phyloP scores from a whole-genome alignment of 2,888 invertebrate species.

The Ceratothoa steindachneri region DNA sequence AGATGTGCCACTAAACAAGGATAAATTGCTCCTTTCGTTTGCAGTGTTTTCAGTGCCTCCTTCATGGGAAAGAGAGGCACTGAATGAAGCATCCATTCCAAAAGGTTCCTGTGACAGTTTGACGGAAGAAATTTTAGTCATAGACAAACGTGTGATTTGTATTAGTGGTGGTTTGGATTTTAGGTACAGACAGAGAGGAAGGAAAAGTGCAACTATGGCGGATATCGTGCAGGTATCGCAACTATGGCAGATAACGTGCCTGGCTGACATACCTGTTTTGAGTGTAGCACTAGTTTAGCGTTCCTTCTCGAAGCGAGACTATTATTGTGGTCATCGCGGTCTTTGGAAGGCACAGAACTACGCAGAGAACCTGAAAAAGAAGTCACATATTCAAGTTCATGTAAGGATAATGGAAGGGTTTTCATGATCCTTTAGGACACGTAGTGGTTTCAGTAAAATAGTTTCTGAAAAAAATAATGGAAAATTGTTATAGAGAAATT shows the following conservation, averaged over 20 bases:
- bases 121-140: not conserved
- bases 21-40: not conserved
- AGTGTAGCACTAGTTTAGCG: not conserved
- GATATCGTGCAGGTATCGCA: not conserved
- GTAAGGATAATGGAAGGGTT: no score
- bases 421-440: no score
- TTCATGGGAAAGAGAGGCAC: not conserved
- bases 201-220: not conserved
- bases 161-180: not conserved
- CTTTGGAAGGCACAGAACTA: not conserved
- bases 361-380: not conserved
- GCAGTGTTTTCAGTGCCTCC: not conserved
- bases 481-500: no score
- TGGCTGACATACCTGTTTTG: slow-evolving; percentile 8
- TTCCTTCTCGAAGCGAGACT: not conserved
- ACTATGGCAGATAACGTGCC: no score
- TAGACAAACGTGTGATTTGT: not conserved
- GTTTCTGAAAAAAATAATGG: no score
- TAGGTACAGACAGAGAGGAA: not conserved
- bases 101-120: not conserved
- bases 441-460: no score
- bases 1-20: not conserved
- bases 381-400: no score
- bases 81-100: not conserved
- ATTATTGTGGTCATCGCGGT: not conserved